Evolutionary conservation across 2,113 vertebrate genomes (phyloP).

Genomic region (Callionymus lyra): DNA sequence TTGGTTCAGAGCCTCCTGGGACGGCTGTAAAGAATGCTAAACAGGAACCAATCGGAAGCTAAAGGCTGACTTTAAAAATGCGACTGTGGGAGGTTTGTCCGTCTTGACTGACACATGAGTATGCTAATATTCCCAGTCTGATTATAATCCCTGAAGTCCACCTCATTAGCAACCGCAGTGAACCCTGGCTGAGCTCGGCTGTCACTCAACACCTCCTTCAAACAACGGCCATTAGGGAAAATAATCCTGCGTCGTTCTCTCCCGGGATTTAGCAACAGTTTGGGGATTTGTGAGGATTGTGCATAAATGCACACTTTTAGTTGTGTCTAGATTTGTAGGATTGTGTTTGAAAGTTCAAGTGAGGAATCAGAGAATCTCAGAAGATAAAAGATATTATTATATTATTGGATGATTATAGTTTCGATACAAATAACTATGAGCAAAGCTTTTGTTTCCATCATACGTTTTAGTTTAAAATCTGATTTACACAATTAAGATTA

Average conservation of each 20-base stretch:
- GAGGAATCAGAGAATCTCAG: no score
- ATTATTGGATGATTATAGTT: no score
- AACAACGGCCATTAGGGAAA: slow-evolving; percentile 59
- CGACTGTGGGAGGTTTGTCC: slow-evolving; percentile 52
- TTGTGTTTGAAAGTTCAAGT: no score
- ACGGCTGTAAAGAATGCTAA: slow-evolving; percentile 49
- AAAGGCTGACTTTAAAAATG: slow-evolving; percentile 35
- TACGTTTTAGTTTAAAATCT: no score
- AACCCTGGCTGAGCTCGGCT: slow-evolving; percentile 66
- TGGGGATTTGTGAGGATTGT: slow-evolving; percentile 36
- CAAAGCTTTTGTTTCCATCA: no score
- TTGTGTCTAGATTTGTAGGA: slow-evolving; percentile 25
- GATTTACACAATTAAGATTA: no score
- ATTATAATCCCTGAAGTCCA: slow-evolving; percentile 66
- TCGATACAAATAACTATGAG: no score
- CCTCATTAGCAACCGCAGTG: slow-evolving; percentile 70
- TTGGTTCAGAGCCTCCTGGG: slow-evolving; percentile 32
- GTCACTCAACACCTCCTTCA: slow-evolving; percentile 67
- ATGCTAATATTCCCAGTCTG: slow-evolving; percentile 62
- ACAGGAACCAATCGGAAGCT: slow-evolving; percentile 50
- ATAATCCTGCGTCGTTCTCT: slow-evolving; percentile 48
- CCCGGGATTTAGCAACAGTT: slow-evolving; percentile 21
- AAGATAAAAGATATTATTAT: no score
- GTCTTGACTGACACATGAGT: slow-evolving; percentile 63
- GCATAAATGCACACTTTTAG: slow-evolving; percentile 16